Base-by-base conservation (phyloP, 1,140 invertebrate genomes). In the Lethrus apterus region DNA sequence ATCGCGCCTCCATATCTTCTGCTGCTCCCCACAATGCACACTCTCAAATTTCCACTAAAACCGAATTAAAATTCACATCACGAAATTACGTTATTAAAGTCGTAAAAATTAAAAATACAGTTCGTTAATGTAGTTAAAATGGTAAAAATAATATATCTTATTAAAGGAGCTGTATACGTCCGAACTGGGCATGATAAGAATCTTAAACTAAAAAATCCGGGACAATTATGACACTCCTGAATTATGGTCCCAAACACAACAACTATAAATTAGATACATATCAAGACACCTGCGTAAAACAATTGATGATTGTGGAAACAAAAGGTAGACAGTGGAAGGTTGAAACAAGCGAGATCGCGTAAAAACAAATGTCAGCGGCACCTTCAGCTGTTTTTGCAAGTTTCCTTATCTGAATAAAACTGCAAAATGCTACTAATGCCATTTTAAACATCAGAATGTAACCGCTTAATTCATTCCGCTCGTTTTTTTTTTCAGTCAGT, bases 221-320 rank as follows among this genome's bases (percentile, higher is more conserved):
- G 38, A 55, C 54, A 58, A 58, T 58, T 58, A 56, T 58, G 54
- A 58, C 54, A 53, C 48, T 41, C 19, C 49, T 56, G 51, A 58
- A 26, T 54, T 58, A 56, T 58, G 32, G 31, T 48, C 11, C 44
- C 43, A 40, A 33, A 23, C 8, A 21, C 34, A 31, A 50, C 24
- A 31, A 41, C 56, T 45, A 58, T 58, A 58, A 58, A 58, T 58
- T 56, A 58, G 56, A 58, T 58, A 52, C 10, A 48, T 48, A 58
- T 58, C 56, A 51, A 58, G 49, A 56, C 56, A 56, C 54, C 56
- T 58, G 56, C 54, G 47, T 52, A 48, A 56, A 55, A 51, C 54
- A 57, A 55, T 57, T 54, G 53, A 55, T 51, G 42, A 50, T 48
- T 26, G 30, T 48, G 33, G 47, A 54, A 51, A 51, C 49, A 54